Conservation (phyloP, 2,797 vertebrate species). For the Okamejei kenojei region DNA sequence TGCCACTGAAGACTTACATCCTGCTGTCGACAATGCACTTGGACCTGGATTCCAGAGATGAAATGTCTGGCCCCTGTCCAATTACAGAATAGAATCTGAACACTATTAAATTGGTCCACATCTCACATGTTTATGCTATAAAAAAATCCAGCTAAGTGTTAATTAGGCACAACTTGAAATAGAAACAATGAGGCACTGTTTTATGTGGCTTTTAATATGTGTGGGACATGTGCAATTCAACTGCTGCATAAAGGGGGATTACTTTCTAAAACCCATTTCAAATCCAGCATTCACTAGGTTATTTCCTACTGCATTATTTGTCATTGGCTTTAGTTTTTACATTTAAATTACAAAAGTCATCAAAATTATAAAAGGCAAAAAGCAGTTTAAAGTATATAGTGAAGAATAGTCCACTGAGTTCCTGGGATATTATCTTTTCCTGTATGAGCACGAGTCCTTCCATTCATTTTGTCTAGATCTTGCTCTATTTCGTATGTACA, state of each 20-base stretch:
- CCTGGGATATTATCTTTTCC: not conserved
- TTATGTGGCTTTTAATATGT: not conserved
- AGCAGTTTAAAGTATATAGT: not conserved
- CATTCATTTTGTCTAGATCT: not conserved
- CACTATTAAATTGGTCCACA: not conserved
- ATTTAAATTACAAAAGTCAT: not conserved
- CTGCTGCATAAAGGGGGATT: conserved; percentile 7
- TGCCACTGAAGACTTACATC: not conserved
- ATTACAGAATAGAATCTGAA: not conserved
- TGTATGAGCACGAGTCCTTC: not conserved
- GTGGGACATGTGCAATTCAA: conserved; percentile 27
- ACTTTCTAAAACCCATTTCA: conserved; percentile 12
- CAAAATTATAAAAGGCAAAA: no score
- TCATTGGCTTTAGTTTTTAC: not conserved
- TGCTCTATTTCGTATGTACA: not conserved
- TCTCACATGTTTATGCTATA: conserved; percentile 8
- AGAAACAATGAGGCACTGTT: not conserved
- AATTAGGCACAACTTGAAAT: conserved; percentile 22
- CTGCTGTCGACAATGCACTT: not conserved
- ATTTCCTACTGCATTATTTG: not conserved
- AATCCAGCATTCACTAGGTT: not conserved
- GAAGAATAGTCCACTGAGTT: not conserved
- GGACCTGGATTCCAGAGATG: not conserved
- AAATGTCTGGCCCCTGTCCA: not conserved
- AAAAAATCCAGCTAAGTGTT: conserved; percentile 15